phyloP scores from a whole-genome alignment of 2,888 invertebrate genomes.

The Drosophila mayaguana region DNA sequence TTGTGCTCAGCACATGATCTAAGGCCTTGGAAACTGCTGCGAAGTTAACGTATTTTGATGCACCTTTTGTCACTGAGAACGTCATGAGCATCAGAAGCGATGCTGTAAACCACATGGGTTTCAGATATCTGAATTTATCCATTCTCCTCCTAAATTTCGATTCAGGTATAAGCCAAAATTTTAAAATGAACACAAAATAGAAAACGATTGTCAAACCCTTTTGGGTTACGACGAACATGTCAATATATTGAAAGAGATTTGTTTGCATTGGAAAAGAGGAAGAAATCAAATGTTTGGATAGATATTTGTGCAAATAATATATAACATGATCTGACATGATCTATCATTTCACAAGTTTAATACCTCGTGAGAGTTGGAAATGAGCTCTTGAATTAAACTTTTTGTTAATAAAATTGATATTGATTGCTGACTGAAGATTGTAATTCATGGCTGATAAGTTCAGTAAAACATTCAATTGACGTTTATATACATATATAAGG shows the following conservation, averaged over 20 bases:
- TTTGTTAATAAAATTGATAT: no score
- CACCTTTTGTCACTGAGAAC: slow-evolving; percentile 32
- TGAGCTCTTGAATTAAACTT: no score
- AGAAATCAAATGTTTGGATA: no score
- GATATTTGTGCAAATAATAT: no score
- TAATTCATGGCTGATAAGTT: no score
- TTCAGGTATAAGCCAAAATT: neutral
- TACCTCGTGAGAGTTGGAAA: no score
- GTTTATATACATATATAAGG: no score
- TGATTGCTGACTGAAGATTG: no score
- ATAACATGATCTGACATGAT: no score
- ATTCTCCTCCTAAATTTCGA: slow-evolving; percentile 41
- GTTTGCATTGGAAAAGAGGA: neutral
- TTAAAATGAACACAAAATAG: neutral
- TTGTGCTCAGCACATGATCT: neutral
- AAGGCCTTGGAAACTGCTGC: neutral
- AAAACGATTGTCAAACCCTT: neutral
- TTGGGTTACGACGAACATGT: neutral
- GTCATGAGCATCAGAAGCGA: slow-evolving; percentile 45
- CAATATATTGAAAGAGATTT: neutral
- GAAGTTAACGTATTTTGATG: slow-evolving; percentile 6
- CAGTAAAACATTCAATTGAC: no score
- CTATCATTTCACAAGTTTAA: no score
- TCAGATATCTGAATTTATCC: slow-evolving; percentile 49
- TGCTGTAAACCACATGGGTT: slow-evolving; percentile 51